Conservation (phyloP, 2,797 vertebrate species). For the Pagetopsis macropterus region DNA sequence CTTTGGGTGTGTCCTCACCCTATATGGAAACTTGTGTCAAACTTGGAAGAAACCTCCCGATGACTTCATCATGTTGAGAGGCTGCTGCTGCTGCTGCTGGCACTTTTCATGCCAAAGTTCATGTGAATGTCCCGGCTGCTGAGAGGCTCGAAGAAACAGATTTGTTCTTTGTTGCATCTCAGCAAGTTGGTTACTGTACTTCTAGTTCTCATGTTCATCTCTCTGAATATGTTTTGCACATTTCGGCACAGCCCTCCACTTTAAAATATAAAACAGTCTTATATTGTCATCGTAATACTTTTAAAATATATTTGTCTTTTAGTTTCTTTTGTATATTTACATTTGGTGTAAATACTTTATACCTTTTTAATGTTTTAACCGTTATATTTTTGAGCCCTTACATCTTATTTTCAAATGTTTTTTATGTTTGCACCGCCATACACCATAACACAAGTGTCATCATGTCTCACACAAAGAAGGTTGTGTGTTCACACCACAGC, state of each 20-base stretch:
- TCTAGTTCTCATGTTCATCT: too few relatives aligned
- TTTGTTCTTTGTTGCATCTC: conserved; percentile 31
- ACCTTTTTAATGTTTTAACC: too few relatives aligned
- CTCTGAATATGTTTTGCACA: too few relatives aligned
- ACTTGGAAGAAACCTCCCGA: conserved; percentile 56
- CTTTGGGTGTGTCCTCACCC: conserved; percentile 75
- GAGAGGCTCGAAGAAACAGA: background rate
- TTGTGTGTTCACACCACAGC: conserved; percentile 29
- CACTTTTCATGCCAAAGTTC: conserved; percentile 41
- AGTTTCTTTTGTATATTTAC: too few relatives aligned
- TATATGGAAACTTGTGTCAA: conserved; percentile 71
- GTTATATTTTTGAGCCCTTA: too few relatives aligned
- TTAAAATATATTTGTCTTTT: too few relatives aligned
- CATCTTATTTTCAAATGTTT: too few relatives aligned
- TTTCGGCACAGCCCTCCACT: too few relatives aligned
- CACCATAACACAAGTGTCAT: background rate
- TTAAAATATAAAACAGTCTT: too few relatives aligned
- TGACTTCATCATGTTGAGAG: conserved; percentile 69
- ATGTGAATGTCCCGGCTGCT: conserved; percentile 43
- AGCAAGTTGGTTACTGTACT: conserved; percentile 9
- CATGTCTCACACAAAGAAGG: conserved; percentile 9
- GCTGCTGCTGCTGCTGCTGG: conserved; percentile 46
- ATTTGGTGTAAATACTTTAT: too few relatives aligned
- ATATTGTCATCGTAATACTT: too few relatives aligned
- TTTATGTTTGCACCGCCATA: too few relatives aligned